Percentiles rank a stretch among this genome's conserved stretches.
phyloP scores from a whole-genome alignment of 2,113 vertebrate species.

The Nesogale talazaci region DNA sequence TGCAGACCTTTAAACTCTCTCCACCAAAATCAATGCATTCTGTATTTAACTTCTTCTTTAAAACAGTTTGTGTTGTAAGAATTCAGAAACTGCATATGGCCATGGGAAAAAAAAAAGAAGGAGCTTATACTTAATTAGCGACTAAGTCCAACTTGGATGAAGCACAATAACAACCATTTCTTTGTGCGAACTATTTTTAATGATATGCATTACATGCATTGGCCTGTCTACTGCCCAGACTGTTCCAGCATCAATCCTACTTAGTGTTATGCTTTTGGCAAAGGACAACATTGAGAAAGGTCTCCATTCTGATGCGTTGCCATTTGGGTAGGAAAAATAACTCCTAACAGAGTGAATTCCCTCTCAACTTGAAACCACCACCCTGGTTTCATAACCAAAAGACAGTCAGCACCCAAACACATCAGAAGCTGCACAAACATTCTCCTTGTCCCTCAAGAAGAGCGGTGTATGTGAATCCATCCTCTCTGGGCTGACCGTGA shows the following conservation, averaged over 20 bases:
- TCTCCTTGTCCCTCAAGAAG: neutral
- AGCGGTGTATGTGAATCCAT: conserved; percentile 7
- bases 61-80: conserved; percentile 87
- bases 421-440: neutral
- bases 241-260: conserved; percentile 52
- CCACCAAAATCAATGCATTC: conserved; percentile 88
- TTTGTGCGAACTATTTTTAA: conserved; percentile 83
- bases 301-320: conserved; percentile 73
- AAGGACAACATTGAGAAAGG: conserved; percentile 64
- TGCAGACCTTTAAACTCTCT: conserved; percentile 91
- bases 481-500: neutral
- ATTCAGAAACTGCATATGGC: conserved; percentile 85
- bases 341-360: conserved; percentile 25
- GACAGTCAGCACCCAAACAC: neutral
- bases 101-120: conserved; percentile 75
- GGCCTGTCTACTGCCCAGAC: conserved; percentile 76
- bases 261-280: conserved; percentile 75
- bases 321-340: conserved; percentile 55
- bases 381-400: neutral
- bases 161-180: conserved; percentile 83
- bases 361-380: conserved; percentile 3
- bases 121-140: conserved; percentile 84
- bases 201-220: conserved; percentile 81
- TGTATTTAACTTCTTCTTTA: conserved; percentile 87
- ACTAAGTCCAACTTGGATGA: conserved; percentile 76